Evolutionary conservation across 2,797 vertebrate genomes (phyloP).

Genomic region (Avahi laniger): DNA sequence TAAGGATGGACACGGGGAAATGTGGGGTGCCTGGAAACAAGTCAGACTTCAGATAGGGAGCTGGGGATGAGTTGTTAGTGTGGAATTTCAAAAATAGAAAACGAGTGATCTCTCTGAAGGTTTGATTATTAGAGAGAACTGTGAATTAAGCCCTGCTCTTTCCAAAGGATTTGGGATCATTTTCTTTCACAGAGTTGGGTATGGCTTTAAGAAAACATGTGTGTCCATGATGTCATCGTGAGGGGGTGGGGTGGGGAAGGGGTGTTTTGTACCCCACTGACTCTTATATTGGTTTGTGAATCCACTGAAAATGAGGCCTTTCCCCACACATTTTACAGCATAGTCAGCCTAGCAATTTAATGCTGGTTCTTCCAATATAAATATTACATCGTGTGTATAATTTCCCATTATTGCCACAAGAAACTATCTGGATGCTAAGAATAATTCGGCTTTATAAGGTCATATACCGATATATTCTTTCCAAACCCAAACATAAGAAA

Average conservation of each 20-base stretch:
- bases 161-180: not conserved
- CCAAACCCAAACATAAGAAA: slow-evolving; percentile 32
- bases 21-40: not conserved
- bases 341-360: slow-evolving; percentile 67
- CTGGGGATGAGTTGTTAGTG: not conserved
- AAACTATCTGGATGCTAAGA: slow-evolving; percentile 77
- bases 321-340: slow-evolving; percentile 46
- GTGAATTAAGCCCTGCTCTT: not conserved
- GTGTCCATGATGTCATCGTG: not conserved
- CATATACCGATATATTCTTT: slow-evolving; percentile 50
- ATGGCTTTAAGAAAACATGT: slow-evolving; percentile 28
- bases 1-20: not conserved
- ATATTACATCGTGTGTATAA: slow-evolving; percentile 64
- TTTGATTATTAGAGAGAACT: not conserved
- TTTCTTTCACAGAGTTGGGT: not conserved
- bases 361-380: slow-evolving; percentile 68
- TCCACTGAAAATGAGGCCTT: slow-evolving; percentile 56
- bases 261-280: not conserved
- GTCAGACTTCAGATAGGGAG: not conserved
- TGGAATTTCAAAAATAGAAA: slow-evolving; percentile 13
- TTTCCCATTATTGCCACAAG: slow-evolving; percentile 76
- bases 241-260: too few relatives aligned
- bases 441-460: slow-evolving; percentile 75
- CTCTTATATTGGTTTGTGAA: slow-evolving; percentile 64
- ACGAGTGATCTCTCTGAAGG: not conserved